A percentile compares a stretch with the other conserved stretches of the same genome.
Evolutionary conservation across 1,140 invertebrate genomes (phyloP).

Genomic region (Philopotamus ludificatus): DNA sequence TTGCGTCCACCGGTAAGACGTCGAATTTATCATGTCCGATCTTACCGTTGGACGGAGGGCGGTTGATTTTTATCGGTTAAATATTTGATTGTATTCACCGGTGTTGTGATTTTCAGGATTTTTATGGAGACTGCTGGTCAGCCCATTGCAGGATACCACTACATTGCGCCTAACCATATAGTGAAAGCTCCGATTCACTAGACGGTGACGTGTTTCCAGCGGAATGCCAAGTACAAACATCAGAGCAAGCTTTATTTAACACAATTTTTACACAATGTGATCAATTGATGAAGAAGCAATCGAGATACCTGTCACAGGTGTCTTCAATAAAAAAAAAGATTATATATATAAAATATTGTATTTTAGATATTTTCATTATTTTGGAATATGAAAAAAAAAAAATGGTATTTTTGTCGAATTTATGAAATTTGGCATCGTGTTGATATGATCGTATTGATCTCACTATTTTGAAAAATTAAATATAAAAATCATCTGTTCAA

Average conservation of each 20-base stretch:
- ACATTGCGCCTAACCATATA: constrained; percentile 88
- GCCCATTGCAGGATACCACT: constrained; percentile 85
- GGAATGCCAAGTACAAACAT: constrained; percentile 46
- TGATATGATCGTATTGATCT: constrained; percentile 34
- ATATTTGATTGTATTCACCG: no score
- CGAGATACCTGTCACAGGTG: constrained; percentile 34
- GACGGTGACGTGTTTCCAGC: constrained; percentile 48
- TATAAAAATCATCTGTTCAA: no score
- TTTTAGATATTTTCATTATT: constrained; percentile 61
- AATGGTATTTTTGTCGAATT: constrained; percentile 26
- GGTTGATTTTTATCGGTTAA: no score
- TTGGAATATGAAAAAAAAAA: constrained; percentile 42
- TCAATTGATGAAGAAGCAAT: constrained; percentile 39
- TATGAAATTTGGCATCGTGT: constrained; percentile 12
- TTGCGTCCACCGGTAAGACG: no score
- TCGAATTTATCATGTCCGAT: no score
- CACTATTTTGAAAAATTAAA: constrained; percentile 26
- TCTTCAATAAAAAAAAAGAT: constrained; percentile 33
- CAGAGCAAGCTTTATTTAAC: constrained; percentile 43
- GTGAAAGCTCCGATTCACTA: constrained; percentile 89
- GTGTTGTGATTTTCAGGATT: constrained; percentile 70
- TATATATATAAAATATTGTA: constrained; percentile 57
- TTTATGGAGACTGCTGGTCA: constrained; percentile 88
- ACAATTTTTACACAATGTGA: constrained; percentile 28
- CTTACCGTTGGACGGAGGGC: no score